Evolutionary conservation across 2,888 invertebrate species (phyloP), one percentile per base, ranked within the genome.

Genomic region (Parnassius orleans): DNA sequence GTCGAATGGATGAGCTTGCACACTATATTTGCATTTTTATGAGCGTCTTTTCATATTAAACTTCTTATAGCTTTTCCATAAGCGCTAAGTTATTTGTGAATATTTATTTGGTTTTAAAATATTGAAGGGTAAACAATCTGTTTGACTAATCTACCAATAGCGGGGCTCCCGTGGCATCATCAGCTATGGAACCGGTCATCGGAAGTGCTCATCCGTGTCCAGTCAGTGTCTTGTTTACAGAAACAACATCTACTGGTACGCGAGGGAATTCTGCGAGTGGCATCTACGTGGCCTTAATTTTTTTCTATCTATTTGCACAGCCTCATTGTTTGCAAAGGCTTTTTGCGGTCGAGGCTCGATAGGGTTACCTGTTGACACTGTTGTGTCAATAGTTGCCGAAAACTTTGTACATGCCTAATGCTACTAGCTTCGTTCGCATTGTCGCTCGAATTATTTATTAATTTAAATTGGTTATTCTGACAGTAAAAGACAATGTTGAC

Each of bases 291-390:
- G 78, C 78, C 81, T 81, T 79, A 79, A 81, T 83, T 83, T 84
- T 86, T 84, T 78, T 73, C 73, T 71, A 69, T 33, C 71, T 72
- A 78, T 86, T 83, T 83, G 78, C 76, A 74, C 76, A 79, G 77
- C 71, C 59, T 78, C 69, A 72, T 79, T 86, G 77, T 84, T 83
- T 82, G 81, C 72, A 59, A 77, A 84, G 81, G 79, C 81, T 83
- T 84, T 81, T 85, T 82, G 85, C 83, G 74, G 78, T 76, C 82
- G 88, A 83, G 87, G 89, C 87, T 80, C 81, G 81, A 77, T 86
- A 81, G 86, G 88, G 87, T 85, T 85, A 73, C 78, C 71, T 71
- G 74, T 84, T 86, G 80, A 80, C 79, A 79, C 73, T 79, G 76
- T 77, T 80, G 75, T 79, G 80, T 82, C 79, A 81, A 81, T 85